These are phyloP conservation scores for Limnephilus marmoratus DNA, from an alignment of 2,888 invertebrate genomes.

Conservation along the genomic window DNA sequence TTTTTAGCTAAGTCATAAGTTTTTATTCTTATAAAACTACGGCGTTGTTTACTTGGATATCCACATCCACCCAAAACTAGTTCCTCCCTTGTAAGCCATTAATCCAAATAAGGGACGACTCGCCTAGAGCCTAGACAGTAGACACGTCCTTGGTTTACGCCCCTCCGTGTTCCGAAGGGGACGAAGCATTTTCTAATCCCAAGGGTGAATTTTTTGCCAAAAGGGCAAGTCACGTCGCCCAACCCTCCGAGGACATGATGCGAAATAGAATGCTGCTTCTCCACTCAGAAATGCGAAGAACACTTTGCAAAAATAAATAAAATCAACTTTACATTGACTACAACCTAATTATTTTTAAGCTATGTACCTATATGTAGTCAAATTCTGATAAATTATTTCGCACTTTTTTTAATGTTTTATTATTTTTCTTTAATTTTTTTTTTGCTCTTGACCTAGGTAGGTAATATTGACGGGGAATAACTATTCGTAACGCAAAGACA, in stretches of 20 bases:
- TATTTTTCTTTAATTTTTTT: no score
- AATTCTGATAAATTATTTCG: no score
- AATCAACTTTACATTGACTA: not conserved
- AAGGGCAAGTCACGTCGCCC: slow-evolving; percentile 36
- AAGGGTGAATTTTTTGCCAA: slow-evolving; percentile 46
- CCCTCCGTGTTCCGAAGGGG: slow-evolving; percentile 17
- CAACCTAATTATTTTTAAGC: no score
- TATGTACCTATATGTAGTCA: no score
- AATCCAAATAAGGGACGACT: slow-evolving; percentile 41
- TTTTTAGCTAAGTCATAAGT: not conserved
- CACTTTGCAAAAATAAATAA: not conserved
- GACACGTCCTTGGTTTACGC: slow-evolving; percentile 55
- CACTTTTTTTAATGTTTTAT: no score
- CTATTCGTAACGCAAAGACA: no score
- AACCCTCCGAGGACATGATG: slow-evolving; percentile 28
- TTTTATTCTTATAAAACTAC: not conserved
- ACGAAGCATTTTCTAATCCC: slow-evolving; percentile 48
- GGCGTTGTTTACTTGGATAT: not conserved
- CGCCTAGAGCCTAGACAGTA: not conserved
- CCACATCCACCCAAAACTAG: slow-evolving; percentile 18
- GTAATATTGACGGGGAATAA: no score
- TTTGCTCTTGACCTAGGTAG: no score
- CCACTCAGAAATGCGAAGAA: not conserved
- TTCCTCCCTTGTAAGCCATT: slow-evolving; percentile 44
- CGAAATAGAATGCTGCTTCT: not conserved